Evolutionary conservation across 30 jellyfish, hydroid and myxozoan genomes (phyloP).

Genomic region (Sanderia malayensis): DNA sequence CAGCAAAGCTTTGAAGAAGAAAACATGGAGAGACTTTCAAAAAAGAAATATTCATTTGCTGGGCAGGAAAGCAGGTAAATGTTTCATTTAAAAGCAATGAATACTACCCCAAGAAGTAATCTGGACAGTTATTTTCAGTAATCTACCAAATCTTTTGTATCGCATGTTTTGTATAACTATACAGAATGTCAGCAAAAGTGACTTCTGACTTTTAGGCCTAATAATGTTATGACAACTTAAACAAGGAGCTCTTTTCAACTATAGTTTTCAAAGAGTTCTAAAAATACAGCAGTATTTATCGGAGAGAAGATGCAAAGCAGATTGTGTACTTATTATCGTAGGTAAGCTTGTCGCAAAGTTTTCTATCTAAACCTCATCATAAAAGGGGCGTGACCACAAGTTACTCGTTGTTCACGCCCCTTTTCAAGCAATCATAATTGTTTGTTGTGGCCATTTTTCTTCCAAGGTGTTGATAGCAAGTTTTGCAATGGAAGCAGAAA

Average conservation of each 20-base stretch:
- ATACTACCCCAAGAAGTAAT: no score
- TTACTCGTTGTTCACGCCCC: neutral
- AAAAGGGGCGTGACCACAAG: neutral
- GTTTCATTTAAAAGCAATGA: no score
- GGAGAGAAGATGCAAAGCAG: constrained; percentile 13
- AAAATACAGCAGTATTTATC: constrained; percentile 16
- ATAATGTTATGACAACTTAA: no score
- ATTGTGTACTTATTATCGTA: constrained; percentile 35
- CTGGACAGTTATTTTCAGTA: no score
- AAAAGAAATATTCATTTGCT: neutral
- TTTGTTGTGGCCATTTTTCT: neutral
- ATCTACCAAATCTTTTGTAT: no score
- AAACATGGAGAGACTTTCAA: neutral
- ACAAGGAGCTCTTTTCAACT: no score
- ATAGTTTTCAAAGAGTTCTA: constrained; percentile 14
- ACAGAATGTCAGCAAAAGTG: no score
- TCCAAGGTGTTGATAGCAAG: constrained; percentile 45
- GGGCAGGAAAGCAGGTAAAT: neutral
- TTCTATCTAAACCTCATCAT: neutral
- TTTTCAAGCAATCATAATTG: neutral
- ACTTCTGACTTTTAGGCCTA: no score
- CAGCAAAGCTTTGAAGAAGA: neutral
- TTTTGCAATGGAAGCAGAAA: constrained; percentile 38
- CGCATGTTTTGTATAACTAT: no score
- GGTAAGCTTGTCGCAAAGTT: constrained; percentile 3